Base-by-base conservation (phyloP, 2,888 invertebrate genomes). In the Megalurothrips usitatus region DNA sequence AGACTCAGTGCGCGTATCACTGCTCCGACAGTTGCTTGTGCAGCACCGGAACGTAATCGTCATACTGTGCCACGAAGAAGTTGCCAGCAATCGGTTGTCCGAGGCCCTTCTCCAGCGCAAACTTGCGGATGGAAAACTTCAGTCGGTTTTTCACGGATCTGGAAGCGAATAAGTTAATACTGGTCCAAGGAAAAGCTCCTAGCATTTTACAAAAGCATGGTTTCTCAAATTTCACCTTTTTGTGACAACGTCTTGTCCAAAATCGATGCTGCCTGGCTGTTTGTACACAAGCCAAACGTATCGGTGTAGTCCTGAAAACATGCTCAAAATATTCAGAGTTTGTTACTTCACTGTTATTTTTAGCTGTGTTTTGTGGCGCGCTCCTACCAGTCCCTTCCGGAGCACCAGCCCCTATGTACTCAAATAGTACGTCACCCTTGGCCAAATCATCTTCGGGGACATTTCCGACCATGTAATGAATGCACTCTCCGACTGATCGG, bases 391-490 rank as follows among this genome's bases (percentile, higher is more conserved):
- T 75, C 23, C 68, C 68, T 23, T 92, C 88, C 23, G 96, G 95
- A 0, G 97, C 96, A 23, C 94, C 96, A 11, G 96, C 92, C 78
- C 96, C 96, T 49, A 94, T 87, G 87, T 95, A 97, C 10, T 91
- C 92, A 0, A 94, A 91, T 0, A 96, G 88, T 0, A 90, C 90
- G 80, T 95, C 93, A 4, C 97, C 97, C 8, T 89, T 88, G 0
- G 86, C 85, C 2, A 96, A 86, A 83, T 94, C 89, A 83, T 86
- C 87, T 19, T 93, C 95, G 34, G 93, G 93, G 83, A 97, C 93
- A 86, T 96, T 96, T 34, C 91, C 93, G 0, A 97, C 93, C 8
- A 96, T 87, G 96, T 96, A 97, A 87, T 97, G 96, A 85, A 94
- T 94, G 92, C 94, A 96, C 87, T 97, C 96, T 52, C 96, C 91